These are phyloP conservation scores for Oriolus oriolus DNA, from an alignment of 2,113 vertebrate species.

Conservation along the genomic window DNA sequence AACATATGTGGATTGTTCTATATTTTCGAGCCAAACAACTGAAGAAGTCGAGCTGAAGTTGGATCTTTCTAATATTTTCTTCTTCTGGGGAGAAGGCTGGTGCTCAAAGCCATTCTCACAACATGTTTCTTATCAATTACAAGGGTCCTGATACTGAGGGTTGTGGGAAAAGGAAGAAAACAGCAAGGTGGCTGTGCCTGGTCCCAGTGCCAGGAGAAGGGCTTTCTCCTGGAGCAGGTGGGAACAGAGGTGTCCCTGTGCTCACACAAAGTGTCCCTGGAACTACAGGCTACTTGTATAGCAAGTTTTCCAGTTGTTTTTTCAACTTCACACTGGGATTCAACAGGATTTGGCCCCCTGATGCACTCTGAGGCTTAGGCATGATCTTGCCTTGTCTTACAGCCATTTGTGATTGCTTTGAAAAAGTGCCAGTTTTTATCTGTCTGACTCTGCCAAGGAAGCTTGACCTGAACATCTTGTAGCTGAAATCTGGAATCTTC, in stretches of 20 bases:
- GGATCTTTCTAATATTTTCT: background rate
- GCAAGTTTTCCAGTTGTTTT: background rate
- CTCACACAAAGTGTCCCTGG: background rate
- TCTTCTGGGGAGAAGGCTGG: background rate
- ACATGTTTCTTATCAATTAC: background rate
- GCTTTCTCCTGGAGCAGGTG: background rate
- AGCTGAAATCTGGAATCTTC: background rate
- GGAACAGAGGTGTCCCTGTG: background rate
- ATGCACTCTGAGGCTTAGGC: background rate
- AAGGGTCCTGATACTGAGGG: accelerated
- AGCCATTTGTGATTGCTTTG: background rate
- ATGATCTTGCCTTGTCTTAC: background rate
- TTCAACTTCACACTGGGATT: background rate
- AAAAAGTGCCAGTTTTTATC: background rate
- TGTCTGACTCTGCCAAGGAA: background rate
- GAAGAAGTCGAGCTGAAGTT: background rate
- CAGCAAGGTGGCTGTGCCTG: background rate
- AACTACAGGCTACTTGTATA: accelerated
- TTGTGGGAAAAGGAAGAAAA: background rate
- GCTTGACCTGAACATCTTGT: background rate
- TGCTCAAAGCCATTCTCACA: background rate
- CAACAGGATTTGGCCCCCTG: background rate
- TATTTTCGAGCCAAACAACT: background rate
- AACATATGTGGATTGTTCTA: background rate
- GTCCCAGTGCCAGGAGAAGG: background rate